phyloP scores from a whole-genome alignment of 2,888 invertebrate species.

The Scaptodrosophila latifasciaeformis region DNA sequence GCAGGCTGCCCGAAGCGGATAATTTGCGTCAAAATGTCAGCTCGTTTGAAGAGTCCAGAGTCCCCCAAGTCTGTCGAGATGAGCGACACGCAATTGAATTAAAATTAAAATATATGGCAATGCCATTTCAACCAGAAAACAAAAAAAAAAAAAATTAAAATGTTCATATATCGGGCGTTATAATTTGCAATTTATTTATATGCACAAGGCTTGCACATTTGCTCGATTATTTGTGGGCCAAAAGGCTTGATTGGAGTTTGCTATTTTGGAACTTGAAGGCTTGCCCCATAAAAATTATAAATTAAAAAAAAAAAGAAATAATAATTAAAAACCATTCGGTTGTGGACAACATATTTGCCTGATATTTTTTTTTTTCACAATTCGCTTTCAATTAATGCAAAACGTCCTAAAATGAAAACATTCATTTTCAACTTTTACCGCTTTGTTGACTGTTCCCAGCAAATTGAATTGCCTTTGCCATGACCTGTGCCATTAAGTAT shows the following conservation, averaged over 20 bases:
- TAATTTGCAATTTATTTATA: constrained; percentile 56
- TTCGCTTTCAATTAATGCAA: constrained; percentile 57
- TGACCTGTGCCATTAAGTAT: too few species aligned
- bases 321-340: constrained; percentile 62
- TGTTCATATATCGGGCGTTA: too few species aligned
- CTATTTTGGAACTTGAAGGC: too few species aligned
- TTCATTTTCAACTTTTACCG: constrained; percentile 60
- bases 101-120: constrained; percentile 63
- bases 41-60: constrained; percentile 49
- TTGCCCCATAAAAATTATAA: constrained; percentile 51
- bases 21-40: constrained; percentile 65
- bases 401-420: constrained; percentile 60
- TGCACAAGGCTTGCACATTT: constrained; percentile 1
- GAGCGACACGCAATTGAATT: constrained; percentile 65
- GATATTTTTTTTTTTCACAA: neutral
- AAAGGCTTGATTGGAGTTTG: constrained; percentile 1
- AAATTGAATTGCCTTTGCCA: constrained; percentile 50
- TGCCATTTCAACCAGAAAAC: constrained; percentile 9
- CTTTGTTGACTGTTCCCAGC: constrained; percentile 32
- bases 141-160: neutral
- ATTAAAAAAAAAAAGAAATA: constrained; percentile 57
- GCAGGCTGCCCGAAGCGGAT: constrained; percentile 41
- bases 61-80: constrained; percentile 27
- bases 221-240: too few species aligned
- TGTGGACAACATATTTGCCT: neutral